Percentiles rank a stretch among this genome's conserved stretches.
Conservation (phyloP, 2,797 vertebrate genomes). For the Malurus splendens region DNA sequence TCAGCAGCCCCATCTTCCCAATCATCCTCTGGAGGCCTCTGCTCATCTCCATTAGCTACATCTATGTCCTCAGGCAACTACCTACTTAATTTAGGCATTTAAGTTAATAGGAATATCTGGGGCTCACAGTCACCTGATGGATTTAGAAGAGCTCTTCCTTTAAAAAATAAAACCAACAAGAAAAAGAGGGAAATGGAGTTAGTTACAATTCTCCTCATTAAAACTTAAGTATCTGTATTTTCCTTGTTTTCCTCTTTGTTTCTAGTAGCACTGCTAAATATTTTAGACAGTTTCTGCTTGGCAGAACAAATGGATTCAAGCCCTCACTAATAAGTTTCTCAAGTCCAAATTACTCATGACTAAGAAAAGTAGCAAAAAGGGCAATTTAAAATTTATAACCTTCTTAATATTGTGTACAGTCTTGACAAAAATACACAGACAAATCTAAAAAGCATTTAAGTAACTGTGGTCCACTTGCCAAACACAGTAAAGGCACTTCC, state of each 20-base stretch:
- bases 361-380: constrained; percentile 1
- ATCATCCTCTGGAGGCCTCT: background rate
- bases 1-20: background rate
- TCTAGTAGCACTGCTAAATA: background rate
- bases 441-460: background rate
- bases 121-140: background rate
- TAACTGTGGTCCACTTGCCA: background rate
- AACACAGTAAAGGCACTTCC: background rate
- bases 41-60: background rate
- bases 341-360: constrained; percentile 4
- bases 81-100: background rate
- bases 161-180: background rate
- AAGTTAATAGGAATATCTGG: background rate
- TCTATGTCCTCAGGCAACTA: background rate
- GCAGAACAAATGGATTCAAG: constrained; percentile 22
- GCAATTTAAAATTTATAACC: constrained; percentile 20
- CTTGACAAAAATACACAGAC: background rate
- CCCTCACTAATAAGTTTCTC: background rate
- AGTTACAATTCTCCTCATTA: background rate
- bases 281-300: constrained; percentile 8
- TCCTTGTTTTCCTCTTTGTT: background rate
- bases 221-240: background rate
- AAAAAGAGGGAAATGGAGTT: background rate
- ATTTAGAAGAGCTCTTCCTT: background rate
- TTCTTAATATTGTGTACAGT: background rate